Evolutionary conservation across 2,797 vertebrate genomes (phyloP).

Genomic region (Buceros bicornis): DNA sequence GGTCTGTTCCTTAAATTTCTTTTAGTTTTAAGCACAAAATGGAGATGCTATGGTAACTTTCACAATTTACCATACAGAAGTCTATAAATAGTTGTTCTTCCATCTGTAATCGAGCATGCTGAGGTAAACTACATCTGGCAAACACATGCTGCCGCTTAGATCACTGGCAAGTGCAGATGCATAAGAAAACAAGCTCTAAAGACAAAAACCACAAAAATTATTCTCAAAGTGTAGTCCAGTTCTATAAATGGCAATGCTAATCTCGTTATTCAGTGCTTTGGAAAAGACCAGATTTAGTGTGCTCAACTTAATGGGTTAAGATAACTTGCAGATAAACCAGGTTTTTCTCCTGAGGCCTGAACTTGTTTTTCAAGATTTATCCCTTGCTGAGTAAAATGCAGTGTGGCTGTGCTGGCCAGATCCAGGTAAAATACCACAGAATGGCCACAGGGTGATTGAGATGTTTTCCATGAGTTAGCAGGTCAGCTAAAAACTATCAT

Average conservation of each 20-base stretch:
- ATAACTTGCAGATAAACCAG: not conserved
- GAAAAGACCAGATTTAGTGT: not conserved
- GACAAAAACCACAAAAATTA: rapidly evolving
- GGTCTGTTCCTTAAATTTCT: not conserved
- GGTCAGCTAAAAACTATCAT: not conserved
- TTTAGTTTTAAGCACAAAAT: not conserved
- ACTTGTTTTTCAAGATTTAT: not conserved
- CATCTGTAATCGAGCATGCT: not conserved
- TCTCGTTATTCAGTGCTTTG: not conserved
- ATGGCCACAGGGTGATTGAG: not conserved
- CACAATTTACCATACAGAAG: not conserved
- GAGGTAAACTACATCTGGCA: not conserved
- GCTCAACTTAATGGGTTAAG: not conserved
- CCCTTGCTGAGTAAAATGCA: not conserved
- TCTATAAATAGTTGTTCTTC: not conserved
- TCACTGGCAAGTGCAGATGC: not conserved
- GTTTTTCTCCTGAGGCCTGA: not conserved
- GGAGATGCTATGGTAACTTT: not conserved
- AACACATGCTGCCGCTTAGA: not conserved
- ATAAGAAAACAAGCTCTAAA: not conserved
- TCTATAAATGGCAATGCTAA: not conserved
- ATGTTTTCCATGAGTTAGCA: not conserved
- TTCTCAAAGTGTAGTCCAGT: not conserved
- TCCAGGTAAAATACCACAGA: not conserved
- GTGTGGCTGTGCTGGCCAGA: not conserved